Evolutionary conservation across 2,888 invertebrate genomes (phyloP).

Genomic region (Tetramorium bicarinatum): DNA sequence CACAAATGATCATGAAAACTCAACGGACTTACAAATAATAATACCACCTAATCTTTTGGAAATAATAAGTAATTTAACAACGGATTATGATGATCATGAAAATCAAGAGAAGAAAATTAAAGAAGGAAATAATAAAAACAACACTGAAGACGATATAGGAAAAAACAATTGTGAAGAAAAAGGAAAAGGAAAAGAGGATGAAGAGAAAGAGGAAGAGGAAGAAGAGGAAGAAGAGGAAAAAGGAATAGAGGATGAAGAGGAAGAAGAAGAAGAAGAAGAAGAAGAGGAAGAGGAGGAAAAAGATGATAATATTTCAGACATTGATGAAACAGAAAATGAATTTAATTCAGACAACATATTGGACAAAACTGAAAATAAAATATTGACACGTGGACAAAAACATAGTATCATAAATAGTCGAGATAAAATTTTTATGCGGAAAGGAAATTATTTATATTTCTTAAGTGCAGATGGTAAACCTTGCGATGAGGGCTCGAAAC

Average conservation of each 20-base stretch:
- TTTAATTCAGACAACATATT: neutral
- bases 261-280: no score
- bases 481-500: neutral
- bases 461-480: neutral
- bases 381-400: neutral
- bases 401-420: neutral
- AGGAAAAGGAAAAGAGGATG: no score
- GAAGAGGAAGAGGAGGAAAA: neutral
- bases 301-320: neutral
- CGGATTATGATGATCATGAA: fast-evolving
- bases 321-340: neutral
- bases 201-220: neutral
- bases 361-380: neutral
- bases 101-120: no score
- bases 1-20: no score
- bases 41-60: neutral
- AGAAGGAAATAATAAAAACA: no score
- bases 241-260: no score
- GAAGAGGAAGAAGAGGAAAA: no score
- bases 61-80: neutral
- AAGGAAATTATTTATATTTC: neutral
- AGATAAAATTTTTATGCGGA: neutral
- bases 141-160: no score
- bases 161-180: no score
- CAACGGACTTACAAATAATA: neutral